Conservation (phyloP, 2,888 invertebrate species). For the Leptothorax acervorum region DNA sequence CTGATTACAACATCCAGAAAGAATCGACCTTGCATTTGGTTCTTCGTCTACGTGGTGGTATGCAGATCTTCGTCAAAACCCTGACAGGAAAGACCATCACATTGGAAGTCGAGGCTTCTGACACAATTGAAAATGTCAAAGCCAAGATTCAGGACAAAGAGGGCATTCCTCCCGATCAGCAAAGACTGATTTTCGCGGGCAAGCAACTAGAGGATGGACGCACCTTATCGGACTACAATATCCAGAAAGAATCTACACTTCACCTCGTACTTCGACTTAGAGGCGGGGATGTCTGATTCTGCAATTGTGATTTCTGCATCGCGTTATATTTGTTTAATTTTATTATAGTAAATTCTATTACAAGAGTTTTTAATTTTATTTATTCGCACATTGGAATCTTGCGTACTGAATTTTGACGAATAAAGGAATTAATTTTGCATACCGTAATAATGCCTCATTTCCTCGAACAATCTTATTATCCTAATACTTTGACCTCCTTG, state of each 20-base stretch:
- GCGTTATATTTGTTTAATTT: not conserved
- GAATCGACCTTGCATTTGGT: conserved; percentile 77
- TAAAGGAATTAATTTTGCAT: conserved; percentile 16
- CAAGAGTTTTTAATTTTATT: conserved; percentile 11
- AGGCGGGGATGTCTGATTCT: conserved; percentile 57
- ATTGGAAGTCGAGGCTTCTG: conserved; percentile 74
- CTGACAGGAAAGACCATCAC: conserved; percentile 68
- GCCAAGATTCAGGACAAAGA: conserved; percentile 76
- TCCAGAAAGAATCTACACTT: conserved; percentile 96
- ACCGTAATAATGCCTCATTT: not conserved
- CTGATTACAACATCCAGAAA: conserved; percentile 77
- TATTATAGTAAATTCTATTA: not conserved
- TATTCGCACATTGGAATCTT: not conserved
- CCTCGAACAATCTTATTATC: not conserved
- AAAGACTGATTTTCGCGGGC: conserved; percentile 96
- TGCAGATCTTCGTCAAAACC: conserved; percentile 74
- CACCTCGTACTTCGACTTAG: conserved; percentile 92
- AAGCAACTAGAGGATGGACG: conserved; percentile 98
- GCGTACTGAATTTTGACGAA: not conserved
- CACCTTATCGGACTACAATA: conserved; percentile 97
- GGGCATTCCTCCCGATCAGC: conserved; percentile 94
- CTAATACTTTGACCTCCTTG: not conserved
- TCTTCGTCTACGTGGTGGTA: conserved; percentile 71
- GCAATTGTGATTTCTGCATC: not conserved
- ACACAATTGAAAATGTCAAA: conserved; percentile 73